These are phyloP conservation scores for Nebria brevicollis DNA, from an alignment of 2,888 invertebrate genomes.

Conservation along the genomic window DNA sequence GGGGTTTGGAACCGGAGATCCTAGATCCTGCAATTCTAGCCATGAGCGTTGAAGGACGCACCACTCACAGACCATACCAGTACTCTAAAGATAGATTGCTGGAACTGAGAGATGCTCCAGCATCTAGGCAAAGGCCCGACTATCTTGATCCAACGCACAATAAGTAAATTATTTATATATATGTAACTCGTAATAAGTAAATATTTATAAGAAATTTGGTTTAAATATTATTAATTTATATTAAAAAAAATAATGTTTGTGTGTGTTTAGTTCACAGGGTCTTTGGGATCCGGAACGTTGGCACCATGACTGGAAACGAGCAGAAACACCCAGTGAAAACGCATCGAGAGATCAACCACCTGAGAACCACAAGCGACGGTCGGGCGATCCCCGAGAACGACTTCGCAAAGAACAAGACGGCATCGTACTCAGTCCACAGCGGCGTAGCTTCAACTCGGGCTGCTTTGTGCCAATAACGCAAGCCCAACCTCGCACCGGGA, in stretches of 20 bases:
- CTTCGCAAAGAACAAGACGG: conserved; percentile 85
- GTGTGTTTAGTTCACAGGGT: conserved; percentile 59
- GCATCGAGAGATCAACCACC: conserved; percentile 67
- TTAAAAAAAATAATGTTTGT: not conserved
- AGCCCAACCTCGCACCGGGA: conserved; percentile 53
- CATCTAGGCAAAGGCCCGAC: conserved; percentile 78
- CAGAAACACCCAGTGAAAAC: conserved; percentile 72
- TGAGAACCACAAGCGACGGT: conserved; percentile 69
- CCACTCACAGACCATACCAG: conserved; percentile 60
- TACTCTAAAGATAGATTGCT: conserved; percentile 78
- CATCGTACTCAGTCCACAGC: conserved; percentile 86
- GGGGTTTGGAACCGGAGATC: conserved; percentile 53
- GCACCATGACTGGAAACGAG: conserved; percentile 68
- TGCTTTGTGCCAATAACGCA: conserved; percentile 78
- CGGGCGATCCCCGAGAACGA: conserved; percentile 78
- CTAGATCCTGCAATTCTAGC: conserved; percentile 70
- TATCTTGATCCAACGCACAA: conserved; percentile 70
- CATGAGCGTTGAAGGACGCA: conserved; percentile 64
- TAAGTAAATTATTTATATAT: conserved; percentile 62
- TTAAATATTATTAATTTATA: too few relatives aligned
- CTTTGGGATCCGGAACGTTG: conserved; percentile 67
- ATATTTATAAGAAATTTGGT: too few relatives aligned
- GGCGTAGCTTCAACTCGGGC: conserved; percentile 86
- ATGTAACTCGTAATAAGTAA: too few relatives aligned
- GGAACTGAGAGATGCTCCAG: conserved; percentile 75